These are phyloP conservation scores for Heptranchias perlo DNA, from an alignment of 2,113 vertebrate genomes.

Conservation along the genomic window DNA sequence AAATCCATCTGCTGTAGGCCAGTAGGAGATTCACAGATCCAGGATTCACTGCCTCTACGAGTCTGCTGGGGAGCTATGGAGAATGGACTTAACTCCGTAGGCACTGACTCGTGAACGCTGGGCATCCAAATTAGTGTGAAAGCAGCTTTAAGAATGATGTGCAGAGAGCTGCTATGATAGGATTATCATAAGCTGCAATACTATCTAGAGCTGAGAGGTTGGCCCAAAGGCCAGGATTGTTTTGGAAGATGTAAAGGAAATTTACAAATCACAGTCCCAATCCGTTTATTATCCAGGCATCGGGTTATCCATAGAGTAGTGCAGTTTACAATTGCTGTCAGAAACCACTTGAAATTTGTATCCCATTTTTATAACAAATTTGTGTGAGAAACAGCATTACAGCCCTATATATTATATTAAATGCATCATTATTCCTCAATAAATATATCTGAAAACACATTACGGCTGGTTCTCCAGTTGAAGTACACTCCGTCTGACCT, in stretches of 20 bases:
- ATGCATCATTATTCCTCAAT: background rate
- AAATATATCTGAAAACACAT: background rate
- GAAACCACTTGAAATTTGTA: background rate
- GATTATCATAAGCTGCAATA: background rate
- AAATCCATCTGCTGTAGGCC: background rate
- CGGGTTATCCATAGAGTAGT: background rate
- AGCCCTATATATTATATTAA: background rate
- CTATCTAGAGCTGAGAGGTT: background rate
- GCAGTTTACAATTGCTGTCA: background rate
- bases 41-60: background rate
- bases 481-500: background rate
- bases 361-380: background rate
- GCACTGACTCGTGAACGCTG: background rate
- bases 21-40: background rate
- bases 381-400: background rate
- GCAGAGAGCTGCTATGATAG: background rate
- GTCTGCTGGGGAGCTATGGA: background rate
- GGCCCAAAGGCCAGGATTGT: background rate
- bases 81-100: background rate
- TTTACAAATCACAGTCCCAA: background rate
- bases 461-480: background rate
- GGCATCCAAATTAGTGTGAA: background rate
- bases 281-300: background rate
- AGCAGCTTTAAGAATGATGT: background rate
- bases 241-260: background rate